phyloP scores from a whole-genome alignment of 2,113 vertebrate genomes.

The Thalassoma bifasciatum region DNA sequence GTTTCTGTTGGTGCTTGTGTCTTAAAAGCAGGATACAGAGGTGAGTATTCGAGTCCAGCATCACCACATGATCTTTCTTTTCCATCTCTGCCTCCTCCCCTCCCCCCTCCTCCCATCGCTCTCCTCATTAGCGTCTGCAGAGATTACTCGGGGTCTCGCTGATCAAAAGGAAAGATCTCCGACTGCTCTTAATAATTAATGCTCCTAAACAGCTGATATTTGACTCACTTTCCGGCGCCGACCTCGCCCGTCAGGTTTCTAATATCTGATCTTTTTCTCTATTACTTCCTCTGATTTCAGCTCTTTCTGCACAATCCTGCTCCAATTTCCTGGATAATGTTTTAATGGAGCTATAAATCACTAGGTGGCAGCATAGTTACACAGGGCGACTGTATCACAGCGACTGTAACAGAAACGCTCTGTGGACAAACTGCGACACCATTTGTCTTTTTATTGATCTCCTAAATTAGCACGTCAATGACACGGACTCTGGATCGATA shows the following conservation, averaged over 20 bases:
- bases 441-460: constrained; percentile 39
- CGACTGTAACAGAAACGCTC: constrained; percentile 11
- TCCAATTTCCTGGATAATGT: neutral
- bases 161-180: constrained; percentile 56
- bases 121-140: constrained; percentile 52
- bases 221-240: too few relatives aligned
- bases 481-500: constrained; percentile 54
- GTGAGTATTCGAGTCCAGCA: neutral
- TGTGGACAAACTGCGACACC: constrained; percentile 17
- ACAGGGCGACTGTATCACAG: constrained; percentile 35
- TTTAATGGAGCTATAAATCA: constrained; percentile 48
- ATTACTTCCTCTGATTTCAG: neutral
- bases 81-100: neutral
- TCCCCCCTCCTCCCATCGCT: constrained; percentile 3
- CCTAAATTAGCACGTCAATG: constrained; percentile 55
- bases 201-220: constrained; percentile 35
- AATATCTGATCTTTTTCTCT: neutral
- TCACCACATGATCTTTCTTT: neutral
- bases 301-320: neutral
- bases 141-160: constrained; percentile 21
- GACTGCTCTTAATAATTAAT: constrained; percentile 58
- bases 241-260: neutral
- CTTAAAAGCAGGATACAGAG: too few relatives aligned
- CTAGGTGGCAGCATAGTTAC: constrained; percentile 79
- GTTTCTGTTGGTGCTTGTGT: too few relatives aligned